Conservation (phyloP, 1,140 invertebrate genomes). For the Ctenoplectra terminalis region DNA sequence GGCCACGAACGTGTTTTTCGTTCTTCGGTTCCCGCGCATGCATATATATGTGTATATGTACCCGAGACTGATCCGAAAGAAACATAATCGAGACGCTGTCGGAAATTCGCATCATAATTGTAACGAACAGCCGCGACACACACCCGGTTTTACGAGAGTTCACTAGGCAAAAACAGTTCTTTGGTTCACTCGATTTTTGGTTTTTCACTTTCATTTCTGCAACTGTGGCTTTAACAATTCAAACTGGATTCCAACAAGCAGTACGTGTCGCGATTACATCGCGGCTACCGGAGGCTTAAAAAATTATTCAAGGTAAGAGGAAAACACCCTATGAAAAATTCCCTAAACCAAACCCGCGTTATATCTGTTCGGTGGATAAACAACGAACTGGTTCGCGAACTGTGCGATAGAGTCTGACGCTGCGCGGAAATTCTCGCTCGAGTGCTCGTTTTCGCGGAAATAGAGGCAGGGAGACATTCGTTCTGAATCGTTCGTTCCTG, state of each 20-base stretch:
- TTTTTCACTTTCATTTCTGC: conserved; percentile 65
- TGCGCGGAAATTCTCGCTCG: neutral
- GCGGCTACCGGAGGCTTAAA: conserved; percentile 82
- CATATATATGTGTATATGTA: conserved; percentile 62
- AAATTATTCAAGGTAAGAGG: conserved; percentile 82
- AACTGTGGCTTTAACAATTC: conserved; percentile 81
- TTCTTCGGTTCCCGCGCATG: conserved; percentile 70
- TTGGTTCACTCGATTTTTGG: conserved; percentile 53
- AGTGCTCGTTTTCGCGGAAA: conserved; percentile 21
- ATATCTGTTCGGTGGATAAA: neutral
- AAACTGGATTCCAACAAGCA: conserved; percentile 84
- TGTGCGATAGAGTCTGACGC: conserved; percentile 24
- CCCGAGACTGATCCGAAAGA: conserved; percentile 65
- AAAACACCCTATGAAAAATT: neutral
- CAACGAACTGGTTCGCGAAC: neutral
- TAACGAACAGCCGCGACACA: conserved; percentile 60
- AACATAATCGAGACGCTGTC: conserved; percentile 64
- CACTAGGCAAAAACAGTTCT: conserved; percentile 13
- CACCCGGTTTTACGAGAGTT: conserved; percentile 52
- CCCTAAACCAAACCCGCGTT: neutral
- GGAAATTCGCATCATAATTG: conserved; percentile 55
- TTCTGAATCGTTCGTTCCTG: neutral
- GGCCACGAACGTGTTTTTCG: conserved; percentile 70
- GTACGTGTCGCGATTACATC: conserved; percentile 83
- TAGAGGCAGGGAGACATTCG: conserved; percentile 3